phyloP scores from a whole-genome alignment of 2,113 vertebrate species.

The Neolamprologus caudopunctatus region DNA sequence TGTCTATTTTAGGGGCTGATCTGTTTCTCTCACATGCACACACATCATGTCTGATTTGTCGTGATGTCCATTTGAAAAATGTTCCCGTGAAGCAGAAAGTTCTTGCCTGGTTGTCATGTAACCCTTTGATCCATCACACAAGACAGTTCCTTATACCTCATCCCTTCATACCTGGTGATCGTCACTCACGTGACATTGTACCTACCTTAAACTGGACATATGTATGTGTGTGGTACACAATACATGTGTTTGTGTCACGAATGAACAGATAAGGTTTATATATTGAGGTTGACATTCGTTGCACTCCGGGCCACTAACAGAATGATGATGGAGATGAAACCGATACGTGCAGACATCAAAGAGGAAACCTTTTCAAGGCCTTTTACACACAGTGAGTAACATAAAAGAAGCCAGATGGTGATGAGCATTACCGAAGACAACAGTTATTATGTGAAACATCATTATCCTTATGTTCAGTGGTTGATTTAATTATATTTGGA shows the following conservation, averaged over 20 bases:
- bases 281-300: constrained; percentile 27
- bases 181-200: constrained; percentile 38
- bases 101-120: constrained; percentile 45
- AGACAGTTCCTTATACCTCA: constrained; percentile 47
- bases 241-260: constrained; percentile 9
- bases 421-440: not conserved
- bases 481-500: not conserved
- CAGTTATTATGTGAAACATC: not conserved
- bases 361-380: constrained; percentile 9
- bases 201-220: not conserved
- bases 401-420: not conserved
- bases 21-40: not conserved
- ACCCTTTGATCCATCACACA: constrained; percentile 53
- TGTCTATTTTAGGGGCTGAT: constrained; percentile 26
- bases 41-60: constrained; percentile 1
- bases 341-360: constrained; percentile 39
- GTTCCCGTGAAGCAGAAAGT: constrained; percentile 43
- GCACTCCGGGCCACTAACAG: constrained; percentile 15
- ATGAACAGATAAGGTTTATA: not conserved
- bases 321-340: constrained; percentile 18
- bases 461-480: not conserved
- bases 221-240: not conserved
- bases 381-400: not conserved
- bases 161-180: constrained; percentile 42
- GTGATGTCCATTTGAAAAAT: constrained; percentile 30